A percentile compares a stretch with the other conserved stretches of the same genome.
phyloP scores from a whole-genome alignment of 2,113 vertebrate genomes.

The Xiphophorus couchianus region DNA sequence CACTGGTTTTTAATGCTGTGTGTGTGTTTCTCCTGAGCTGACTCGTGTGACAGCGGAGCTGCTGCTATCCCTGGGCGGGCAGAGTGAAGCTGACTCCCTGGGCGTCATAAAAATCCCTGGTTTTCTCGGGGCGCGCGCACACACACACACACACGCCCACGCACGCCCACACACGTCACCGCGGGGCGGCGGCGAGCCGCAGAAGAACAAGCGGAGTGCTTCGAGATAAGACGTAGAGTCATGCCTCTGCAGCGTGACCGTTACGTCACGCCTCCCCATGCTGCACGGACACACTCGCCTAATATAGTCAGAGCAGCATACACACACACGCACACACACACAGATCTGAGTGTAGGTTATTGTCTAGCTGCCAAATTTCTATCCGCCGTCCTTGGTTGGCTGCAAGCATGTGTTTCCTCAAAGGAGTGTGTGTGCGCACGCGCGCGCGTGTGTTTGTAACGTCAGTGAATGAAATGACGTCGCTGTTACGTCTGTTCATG shows the following conservation, averaged over 20 bases:
- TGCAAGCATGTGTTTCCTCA: constrained; percentile 2
- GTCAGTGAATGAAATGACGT: constrained; percentile 56
- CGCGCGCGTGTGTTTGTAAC: constrained; percentile 7
- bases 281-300: constrained; percentile 33
- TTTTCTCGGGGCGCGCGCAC: constrained; percentile 29
- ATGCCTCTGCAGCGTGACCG: constrained; percentile 70
- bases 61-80: constrained; percentile 14
- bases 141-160: constrained; percentile 10
- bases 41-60: constrained; percentile 4
- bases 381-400: constrained; percentile 29
- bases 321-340: constrained; percentile 6
- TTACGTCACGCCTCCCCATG: constrained; percentile 64
- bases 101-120: constrained; percentile 24
- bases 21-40: constrained; percentile 1
- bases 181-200: constrained; percentile 40
- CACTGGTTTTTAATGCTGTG: background rate
- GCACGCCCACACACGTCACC: constrained; percentile 14
- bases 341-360: background rate
- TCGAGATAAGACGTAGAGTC: constrained; percentile 71
- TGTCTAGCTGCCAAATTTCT: constrained; percentile 21
- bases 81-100: too few species aligned
- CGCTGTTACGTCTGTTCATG: constrained; percentile 60
- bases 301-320: constrained; percentile 71
- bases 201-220: constrained; percentile 48
- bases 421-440: background rate